Conservation (phyloP, 2,797 vertebrate species). For the Pseudocheirus occidentalis region DNA sequence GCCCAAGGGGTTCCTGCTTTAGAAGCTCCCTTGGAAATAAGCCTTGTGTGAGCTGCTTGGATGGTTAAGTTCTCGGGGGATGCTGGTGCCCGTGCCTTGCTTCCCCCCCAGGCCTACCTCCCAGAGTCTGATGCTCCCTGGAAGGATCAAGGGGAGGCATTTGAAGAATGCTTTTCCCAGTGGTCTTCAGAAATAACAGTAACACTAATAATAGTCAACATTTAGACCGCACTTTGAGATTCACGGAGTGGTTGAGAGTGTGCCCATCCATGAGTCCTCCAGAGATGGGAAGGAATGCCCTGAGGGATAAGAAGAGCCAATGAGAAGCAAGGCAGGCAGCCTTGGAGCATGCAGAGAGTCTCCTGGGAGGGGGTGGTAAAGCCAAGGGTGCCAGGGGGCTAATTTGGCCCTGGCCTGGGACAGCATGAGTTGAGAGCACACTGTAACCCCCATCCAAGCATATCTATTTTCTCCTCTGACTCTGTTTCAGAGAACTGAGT, state of each 20-base stretch:
- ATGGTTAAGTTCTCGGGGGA: background rate
- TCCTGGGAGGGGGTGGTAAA: background rate
- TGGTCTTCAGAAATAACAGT: background rate
- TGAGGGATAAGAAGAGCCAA: background rate
- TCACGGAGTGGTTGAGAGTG: background rate
- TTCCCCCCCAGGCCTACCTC: background rate
- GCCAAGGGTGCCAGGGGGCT: background rate
- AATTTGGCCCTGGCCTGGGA: background rate
- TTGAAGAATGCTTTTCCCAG: background rate
- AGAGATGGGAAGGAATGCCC: background rate
- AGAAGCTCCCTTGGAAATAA: background rate
- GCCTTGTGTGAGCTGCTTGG: background rate
- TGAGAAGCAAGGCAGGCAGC: background rate
- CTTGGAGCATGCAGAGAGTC: background rate
- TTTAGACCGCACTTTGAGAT: background rate
- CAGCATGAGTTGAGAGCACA: background rate
- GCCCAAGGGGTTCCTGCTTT: background rate
- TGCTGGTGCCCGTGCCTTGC: background rate
- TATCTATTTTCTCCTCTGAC: conserved; percentile 48
- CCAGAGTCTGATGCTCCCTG: background rate
- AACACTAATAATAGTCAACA: background rate
- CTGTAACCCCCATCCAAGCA: background rate
- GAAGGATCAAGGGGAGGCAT: background rate
- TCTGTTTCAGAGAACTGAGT: conserved; percentile 61
- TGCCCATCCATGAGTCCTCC: background rate